Base-by-base conservation (phyloP, 2,888 invertebrate genomes). In the Patella depressa region DNA sequence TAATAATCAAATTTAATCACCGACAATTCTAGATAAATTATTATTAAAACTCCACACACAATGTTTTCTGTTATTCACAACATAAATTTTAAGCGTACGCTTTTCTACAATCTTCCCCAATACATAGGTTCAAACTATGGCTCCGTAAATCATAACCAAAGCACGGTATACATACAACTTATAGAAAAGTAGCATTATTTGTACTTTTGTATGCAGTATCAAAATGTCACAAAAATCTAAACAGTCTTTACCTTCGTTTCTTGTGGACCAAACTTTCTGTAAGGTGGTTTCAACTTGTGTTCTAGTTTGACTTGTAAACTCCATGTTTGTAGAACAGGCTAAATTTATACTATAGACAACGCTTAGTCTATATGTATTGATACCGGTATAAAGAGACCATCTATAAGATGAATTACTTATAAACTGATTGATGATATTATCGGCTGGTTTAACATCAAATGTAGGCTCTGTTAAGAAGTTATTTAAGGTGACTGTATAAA, bases 401-500 rank as follows among this genome's bases (percentile, higher is more conserved):
- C 24, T 19, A 14, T 65, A 65, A 1, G 19, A 12, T 24, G 24
- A 24, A 24, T 65, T 65, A 65, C 14, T 19, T 65, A 65, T 65
- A 24, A 24, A 19, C 9, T 65, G 9, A 19, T 24, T 11, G 19
- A 65, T 24, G 24, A 65, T 11, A 3, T 19, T 24, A 11, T 65
- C 65, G 14, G 11, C 24, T 12, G 65, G 65, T 65, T 65, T 65
- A 65, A 65, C 24, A 65, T 65, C 65, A 65, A 65, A 65, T 24
- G 65, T 24, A 24, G 65, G 65, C 24, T 65, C 65, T n/a, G 65
- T 65, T 65, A 12, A 3, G 2, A 65, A 24, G 19, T 65, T 65
- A 65, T 65, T 24, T 65, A 65, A 65, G 19, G 65, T 65, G 11
- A 65, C 65, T 65, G 65, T 65, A 65, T 65, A 65, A 12, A 65